Conservation (phyloP, 2,888 invertebrate genomes). For the Dynastes grantii region DNA sequence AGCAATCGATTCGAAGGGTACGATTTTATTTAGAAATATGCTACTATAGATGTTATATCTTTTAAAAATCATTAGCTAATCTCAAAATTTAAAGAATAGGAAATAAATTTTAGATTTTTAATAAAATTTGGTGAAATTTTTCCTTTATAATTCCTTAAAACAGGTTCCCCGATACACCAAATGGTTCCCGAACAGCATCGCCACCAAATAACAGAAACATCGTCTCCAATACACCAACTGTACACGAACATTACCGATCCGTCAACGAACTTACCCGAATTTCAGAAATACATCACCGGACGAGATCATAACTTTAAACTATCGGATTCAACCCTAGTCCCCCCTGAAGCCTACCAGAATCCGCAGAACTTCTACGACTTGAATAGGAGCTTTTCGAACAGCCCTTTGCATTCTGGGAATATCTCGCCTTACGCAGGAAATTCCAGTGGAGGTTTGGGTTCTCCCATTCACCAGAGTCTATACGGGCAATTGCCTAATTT, state of each 20-base stretch:
- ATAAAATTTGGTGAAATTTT: too few relatives aligned
- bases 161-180: conserved; percentile 79
- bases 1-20: too few relatives aligned
- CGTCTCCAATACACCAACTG: conserved; percentile 77
- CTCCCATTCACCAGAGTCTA: conserved; percentile 63
- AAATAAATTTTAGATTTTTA: too few relatives aligned
- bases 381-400: conserved; percentile 59
- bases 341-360: conserved; percentile 49
- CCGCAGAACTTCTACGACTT: conserved; percentile 54
- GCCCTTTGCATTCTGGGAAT: conserved; percentile 61
- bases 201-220: conserved; percentile 66
- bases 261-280: conserved; percentile 68
- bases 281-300: conserved; percentile 67
- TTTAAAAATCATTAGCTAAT: too few relatives aligned
- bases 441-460: conserved; percentile 64
- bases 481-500: conserved; percentile 64
- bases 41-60: too few relatives aligned
- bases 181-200: conserved; percentile 63
- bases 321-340: conserved; percentile 60
- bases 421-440: conserved; percentile 64
- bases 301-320: conserved; percentile 53
- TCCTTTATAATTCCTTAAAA: not conserved
- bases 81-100: too few relatives aligned
- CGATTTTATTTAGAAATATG: too few relatives aligned
- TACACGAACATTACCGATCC: conserved; percentile 53